Base-by-base conservation (phyloP, 2,113 vertebrate species). In the Lipophrys pholis region DNA sequence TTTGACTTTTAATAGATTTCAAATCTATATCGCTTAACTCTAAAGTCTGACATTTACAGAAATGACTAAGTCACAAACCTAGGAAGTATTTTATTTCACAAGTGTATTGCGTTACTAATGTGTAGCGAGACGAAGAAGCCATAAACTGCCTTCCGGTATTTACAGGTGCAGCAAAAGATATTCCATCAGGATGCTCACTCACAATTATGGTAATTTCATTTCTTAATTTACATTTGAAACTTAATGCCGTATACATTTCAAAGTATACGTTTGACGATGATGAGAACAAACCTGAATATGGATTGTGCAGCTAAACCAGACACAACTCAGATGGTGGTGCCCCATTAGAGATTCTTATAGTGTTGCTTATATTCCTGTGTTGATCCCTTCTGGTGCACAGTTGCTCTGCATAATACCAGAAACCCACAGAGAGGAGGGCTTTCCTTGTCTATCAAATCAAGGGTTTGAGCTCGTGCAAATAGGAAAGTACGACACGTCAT, bases 361-460 rank as follows among this genome's bases (percentile, higher is more conserved):
- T 49, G 64, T 73, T 42, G 54, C 54, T 39, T 63, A 41, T 40
- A 49, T 4, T 57, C 50, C 46, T 14, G 10, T 72, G 59, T 21
- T 58, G 12, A 65, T n/a, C 50, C 11, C 15, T 36, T 21, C 10
- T 2, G 5, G 16, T 60, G 48, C 21, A 51, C 45, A 41, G 12
- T 66, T 68, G 52, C 40, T 64, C 11, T 41, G 7, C 16, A 67
- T 46, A 76, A 43, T 42, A 76, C 72, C 51, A 55, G 30, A 40
- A 50, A 76, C 51, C 36, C 15, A 11, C 41, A 52, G 36, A 40
- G 36, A 48, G 12, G 45, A 65, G 41, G 70, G 7, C 21, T 80
- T 55, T 7, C 41, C 55, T 41, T 66, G 64, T 76, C 55, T 14
- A 1, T 81, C 59, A 76, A 1, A 57, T 35, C 5, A 17, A 36